Conservation (phyloP, 2,113 vertebrate genomes). For the Amazona guildingii region DNA sequence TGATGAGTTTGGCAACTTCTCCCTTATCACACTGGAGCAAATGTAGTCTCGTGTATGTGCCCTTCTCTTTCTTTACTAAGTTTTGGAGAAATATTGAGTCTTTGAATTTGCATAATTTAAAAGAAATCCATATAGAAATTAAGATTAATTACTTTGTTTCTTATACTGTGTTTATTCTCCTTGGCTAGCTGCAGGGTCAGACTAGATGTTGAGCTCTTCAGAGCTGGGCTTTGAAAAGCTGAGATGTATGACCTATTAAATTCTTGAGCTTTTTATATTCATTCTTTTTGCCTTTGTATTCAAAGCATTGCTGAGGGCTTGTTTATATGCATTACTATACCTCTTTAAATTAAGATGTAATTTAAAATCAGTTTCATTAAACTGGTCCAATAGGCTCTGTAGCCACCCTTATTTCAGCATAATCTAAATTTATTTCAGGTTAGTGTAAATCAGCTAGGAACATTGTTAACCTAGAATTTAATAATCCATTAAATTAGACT, state of each 20-base stretch:
- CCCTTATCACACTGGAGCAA: background rate
- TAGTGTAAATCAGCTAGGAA: slow-evolving; percentile 30
- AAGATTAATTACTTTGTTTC: background rate
- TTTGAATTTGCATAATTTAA: background rate
- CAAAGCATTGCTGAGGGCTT: background rate
- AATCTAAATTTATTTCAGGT: slow-evolving; percentile 19
- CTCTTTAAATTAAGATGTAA: slow-evolving; percentile 32
- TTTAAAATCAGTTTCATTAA: slow-evolving; percentile 43
- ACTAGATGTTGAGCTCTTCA: background rate
- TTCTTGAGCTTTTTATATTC: background rate
- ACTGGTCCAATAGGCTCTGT: background rate
- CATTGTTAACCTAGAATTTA: slow-evolving; percentile 17
- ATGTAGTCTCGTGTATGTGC: background rate
- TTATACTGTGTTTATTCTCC: background rate
- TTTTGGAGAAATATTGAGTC: background rate
- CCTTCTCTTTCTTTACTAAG: background rate
- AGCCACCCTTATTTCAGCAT: background rate
- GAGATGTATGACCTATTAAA: background rate
- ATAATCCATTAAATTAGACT: slow-evolving; percentile 39
- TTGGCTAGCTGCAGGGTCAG: background rate
- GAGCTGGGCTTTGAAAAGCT: background rate
- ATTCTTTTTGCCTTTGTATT: background rate
- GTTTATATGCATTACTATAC: slow-evolving; percentile 17
- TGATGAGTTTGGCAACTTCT: background rate
- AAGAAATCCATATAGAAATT: background rate